phyloP scores from a whole-genome alignment of 2,888 invertebrate genomes.

The Incurvaria masculella region DNA sequence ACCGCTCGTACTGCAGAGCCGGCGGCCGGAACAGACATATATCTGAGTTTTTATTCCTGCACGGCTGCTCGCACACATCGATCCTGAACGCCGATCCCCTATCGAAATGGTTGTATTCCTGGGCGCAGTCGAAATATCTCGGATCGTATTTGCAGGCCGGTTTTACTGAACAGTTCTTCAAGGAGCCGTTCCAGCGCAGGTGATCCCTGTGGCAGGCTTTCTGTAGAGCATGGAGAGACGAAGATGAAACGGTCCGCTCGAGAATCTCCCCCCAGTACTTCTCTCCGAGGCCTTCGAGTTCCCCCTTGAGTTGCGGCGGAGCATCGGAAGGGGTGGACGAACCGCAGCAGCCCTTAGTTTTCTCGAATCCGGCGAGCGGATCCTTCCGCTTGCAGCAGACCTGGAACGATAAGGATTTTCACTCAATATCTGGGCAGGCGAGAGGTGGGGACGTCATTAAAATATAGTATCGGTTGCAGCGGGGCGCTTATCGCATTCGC shows the following conservation, averaged over 20 bases:
- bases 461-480: background rate
- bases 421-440: background rate
- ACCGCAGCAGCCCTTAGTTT: slow-evolving; percentile 46
- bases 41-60: slow-evolving; percentile 47
- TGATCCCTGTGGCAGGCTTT: slow-evolving; percentile 43
- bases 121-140: slow-evolving; percentile 43
- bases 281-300: slow-evolving; percentile 65
- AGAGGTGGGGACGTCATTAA: background rate
- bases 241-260: slow-evolving; percentile 73
- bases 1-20: slow-evolving; percentile 42
- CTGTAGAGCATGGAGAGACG: slow-evolving; percentile 69
- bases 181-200: slow-evolving; percentile 42
- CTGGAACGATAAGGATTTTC: slow-evolving; percentile 22
- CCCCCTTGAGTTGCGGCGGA: slow-evolving; percentile 47
- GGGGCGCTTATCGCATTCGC: background rate
- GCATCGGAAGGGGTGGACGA: slow-evolving; percentile 49
- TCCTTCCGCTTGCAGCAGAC: slow-evolving; percentile 44
- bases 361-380: slow-evolving; percentile 41
- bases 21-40: slow-evolving; percentile 46
- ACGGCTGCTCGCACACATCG: slow-evolving; percentile 47
- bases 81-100: slow-evolving; percentile 44
- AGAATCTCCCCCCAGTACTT: slow-evolving; percentile 76
- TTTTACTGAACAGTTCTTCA: slow-evolving; percentile 42
- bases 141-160: slow-evolving; percentile 39
- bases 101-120: slow-evolving; percentile 44